These are phyloP conservation scores for Zapus hudsonius DNA, from an alignment of 2,113 vertebrate genomes.

Conservation along the genomic window DNA sequence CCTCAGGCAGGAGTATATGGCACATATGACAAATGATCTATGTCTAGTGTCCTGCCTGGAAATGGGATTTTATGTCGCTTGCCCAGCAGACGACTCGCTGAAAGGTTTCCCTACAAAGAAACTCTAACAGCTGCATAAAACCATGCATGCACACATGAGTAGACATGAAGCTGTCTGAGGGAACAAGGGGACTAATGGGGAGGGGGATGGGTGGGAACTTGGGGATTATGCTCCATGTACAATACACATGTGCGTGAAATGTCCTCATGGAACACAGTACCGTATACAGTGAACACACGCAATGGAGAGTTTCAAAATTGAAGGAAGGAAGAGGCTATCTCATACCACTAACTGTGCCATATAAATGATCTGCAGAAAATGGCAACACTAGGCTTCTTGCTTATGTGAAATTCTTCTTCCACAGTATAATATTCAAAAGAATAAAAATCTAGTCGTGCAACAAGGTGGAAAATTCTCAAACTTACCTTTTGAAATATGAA, in stretches of 20 bases:
- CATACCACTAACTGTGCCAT: background rate
- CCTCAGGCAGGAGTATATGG: background rate
- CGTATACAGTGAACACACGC: too few species aligned
- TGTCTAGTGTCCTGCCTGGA: background rate
- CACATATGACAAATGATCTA: background rate
- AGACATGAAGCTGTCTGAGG: too few species aligned
- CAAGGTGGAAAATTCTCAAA: constrained; percentile 31
- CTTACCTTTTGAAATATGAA: background rate
- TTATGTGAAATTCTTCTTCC: background rate
- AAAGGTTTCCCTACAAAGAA: constrained; percentile 3
- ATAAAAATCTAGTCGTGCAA: background rate
- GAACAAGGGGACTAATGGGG: too few species aligned
- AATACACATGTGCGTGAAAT: too few species aligned
- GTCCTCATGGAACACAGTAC: too few species aligned
- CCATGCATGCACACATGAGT: too few species aligned
- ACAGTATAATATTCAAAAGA: constrained; percentile 9
- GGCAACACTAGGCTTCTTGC: background rate
- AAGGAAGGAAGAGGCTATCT: too few species aligned
- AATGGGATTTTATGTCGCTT: background rate
- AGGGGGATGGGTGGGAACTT: too few species aligned
- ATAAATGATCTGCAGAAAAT: background rate
- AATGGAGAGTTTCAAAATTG: too few species aligned
- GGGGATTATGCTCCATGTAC: too few species aligned
- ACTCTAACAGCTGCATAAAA: background rate
- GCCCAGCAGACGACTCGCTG: background rate